Conservation (phyloP, 2,113 vertebrate species). For the Elgaria multicarinata region DNA sequence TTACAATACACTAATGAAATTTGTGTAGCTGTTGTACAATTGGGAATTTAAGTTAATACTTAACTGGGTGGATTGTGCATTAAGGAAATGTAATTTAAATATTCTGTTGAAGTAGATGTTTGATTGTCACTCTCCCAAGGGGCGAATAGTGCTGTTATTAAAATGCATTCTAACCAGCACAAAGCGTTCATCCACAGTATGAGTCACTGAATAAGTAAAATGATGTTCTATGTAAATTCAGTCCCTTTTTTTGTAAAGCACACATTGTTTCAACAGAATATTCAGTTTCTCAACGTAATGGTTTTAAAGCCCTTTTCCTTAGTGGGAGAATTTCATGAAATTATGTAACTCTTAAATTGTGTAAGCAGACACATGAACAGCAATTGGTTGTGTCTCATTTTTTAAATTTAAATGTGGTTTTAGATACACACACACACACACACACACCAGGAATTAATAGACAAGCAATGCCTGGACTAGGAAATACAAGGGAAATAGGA, state of each 20-base stretch:
- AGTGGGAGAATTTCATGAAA: background rate
- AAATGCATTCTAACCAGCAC: background rate
- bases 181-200: background rate
- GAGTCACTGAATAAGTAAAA: slow-evolving; percentile 19
- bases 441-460: background rate
- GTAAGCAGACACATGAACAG: background rate
- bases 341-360: background rate
- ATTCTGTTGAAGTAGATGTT: background rate
- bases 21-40: background rate
- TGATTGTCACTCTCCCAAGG: background rate
- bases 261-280: background rate
- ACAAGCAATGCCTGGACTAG: background rate
- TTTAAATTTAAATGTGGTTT: background rate
- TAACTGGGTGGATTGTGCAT: background rate
- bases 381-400: background rate
- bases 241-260: background rate
- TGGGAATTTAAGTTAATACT: background rate
- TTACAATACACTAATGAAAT: background rate
- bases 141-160: background rate
- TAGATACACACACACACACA: background rate
- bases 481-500: background rate
- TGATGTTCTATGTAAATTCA: slow-evolving; percentile 24
- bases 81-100: background rate
- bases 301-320: background rate
- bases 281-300: background rate